Evolutionary conservation across 1,140 invertebrate species (phyloP), one percentile per base, ranked within the genome.

Genomic region (Daktulosphaira vitifoliae): DNA sequence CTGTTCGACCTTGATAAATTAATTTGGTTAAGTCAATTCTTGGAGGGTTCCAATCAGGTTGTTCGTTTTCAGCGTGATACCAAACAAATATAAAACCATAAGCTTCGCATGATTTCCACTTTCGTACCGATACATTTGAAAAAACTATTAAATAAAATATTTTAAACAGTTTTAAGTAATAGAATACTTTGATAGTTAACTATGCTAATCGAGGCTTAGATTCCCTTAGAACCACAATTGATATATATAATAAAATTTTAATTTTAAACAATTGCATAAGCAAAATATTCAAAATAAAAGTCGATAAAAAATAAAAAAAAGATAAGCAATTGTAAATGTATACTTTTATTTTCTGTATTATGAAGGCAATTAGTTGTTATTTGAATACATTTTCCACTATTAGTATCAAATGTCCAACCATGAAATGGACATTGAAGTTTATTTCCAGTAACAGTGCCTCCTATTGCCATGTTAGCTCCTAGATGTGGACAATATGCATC

Each of bases 391-490:
- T 67, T 56, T 6, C 91, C 92, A 71, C 86, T 82, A 18, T 76
- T 74, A 0, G 85, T 87, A 22, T 80, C 75, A 74, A 94, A 94
- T 26, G 76, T 76, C 91, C 91, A 94, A 51, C 83, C 82, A 69
- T 95, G 91, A 76, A 94, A 95, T 0, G 91, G 91, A 72, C 92
- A 94, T 71, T 90, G 83, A 5, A 95, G 79, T 71, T 87, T 90
- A 53, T 89, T 83, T 0, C 83, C 84, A 26, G 79, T 78, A 1
- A 91, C 87, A 0, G 74, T 76, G 0, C 90, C 90, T 1, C 89
- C 89, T 11, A 85, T 78, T 0, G 78, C 88, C 71, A 94, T 78
- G 73, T 93, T 89, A 0, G 90, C 90, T 0, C 92, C 92, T 70
- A 93, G 76, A 75, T 94, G 91, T 0, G 90, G 90, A 72, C 91